Percentiles rank a stretch among this genome's conserved stretches.
These are phyloP conservation scores for Myopa tessellatipennis DNA, from an alignment of 2,888 invertebrate species.

Conservation along the genomic window DNA sequence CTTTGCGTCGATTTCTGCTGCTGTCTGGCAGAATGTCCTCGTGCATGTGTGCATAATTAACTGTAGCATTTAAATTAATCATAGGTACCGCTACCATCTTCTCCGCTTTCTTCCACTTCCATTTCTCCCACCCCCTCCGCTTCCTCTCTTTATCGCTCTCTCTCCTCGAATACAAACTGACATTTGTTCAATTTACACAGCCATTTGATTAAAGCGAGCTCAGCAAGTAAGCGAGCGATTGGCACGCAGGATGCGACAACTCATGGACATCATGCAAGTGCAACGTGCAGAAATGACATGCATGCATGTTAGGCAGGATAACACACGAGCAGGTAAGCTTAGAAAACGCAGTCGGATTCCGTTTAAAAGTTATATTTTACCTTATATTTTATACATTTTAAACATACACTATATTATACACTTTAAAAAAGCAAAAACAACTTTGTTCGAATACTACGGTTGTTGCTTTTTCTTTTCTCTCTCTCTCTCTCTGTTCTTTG, in stretches of 20 bases:
- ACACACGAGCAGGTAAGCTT: neutral
- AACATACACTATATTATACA: too few species aligned
- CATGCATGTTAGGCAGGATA: neutral
- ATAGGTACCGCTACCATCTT: slow-evolving; percentile 9
- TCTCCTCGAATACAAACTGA: neutral
- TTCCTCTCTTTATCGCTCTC: neutral
- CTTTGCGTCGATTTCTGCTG: neutral
- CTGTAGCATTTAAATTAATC: slow-evolving; percentile 41
- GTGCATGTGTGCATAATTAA: slow-evolving; percentile 45
- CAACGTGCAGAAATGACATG: neutral
- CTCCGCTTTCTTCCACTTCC: neutral
- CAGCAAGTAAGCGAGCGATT: neutral
- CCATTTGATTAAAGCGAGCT: slow-evolving; percentile 17
- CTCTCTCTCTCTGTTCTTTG: neutral
- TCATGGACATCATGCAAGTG: neutral
- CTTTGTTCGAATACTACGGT: neutral
- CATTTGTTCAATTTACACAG: slow-evolving; percentile 36
- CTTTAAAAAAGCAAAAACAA: neutral
- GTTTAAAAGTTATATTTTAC: too few species aligned
- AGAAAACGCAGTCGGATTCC: too few species aligned
- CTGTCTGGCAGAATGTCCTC: slow-evolving; percentile 2
- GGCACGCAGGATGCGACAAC: slow-evolving; percentile 8
- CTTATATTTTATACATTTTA: too few species aligned
- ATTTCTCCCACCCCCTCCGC: neutral
- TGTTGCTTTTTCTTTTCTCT: too few species aligned